phyloP scores from a whole-genome alignment of 2,888 invertebrate species.

The Chloroclystis v-ata region DNA sequence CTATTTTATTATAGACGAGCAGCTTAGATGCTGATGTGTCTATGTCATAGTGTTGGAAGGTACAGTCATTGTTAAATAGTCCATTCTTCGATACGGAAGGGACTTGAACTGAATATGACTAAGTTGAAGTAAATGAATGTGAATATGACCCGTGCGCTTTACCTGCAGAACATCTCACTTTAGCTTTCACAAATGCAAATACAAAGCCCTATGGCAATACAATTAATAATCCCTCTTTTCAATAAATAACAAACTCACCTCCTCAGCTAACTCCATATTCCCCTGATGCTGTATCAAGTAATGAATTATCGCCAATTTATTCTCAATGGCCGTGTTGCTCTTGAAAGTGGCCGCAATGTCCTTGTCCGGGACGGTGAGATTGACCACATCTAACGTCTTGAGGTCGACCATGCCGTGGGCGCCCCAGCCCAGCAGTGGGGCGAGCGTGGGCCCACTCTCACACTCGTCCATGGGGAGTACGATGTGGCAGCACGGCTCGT shows the following conservation, averaged over 20 bases:
- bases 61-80: too few species aligned
- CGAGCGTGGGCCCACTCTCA: slow-evolving; percentile 80
- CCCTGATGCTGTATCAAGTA: slow-evolving; percentile 87
- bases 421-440: slow-evolving; percentile 80
- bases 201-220: too few species aligned
- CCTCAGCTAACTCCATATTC: slow-evolving; percentile 85
- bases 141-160: too few species aligned
- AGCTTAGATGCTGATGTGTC: too few species aligned
- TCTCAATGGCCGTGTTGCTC: slow-evolving; percentile 81
- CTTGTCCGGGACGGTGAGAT: slow-evolving; percentile 80
- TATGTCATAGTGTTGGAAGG: too few species aligned
- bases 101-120: too few species aligned
- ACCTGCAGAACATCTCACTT: too few species aligned
- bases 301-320: slow-evolving; percentile 88
- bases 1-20: too few species aligned
- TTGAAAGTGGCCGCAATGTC: slow-evolving; percentile 84
- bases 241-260: slow-evolving; percentile 63
- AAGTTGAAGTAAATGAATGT: too few species aligned
- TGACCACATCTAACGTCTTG: slow-evolving; percentile 84
- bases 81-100: too few species aligned
- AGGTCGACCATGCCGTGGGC: slow-evolving; percentile 80
- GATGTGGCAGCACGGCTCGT: slow-evolving; percentile 90
- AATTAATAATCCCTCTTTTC: too few species aligned
- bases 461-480: slow-evolving; percentile 80
- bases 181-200: too few species aligned